Conservation (phyloP, 1,140 invertebrate genomes). For the Rhopalosiphum padi region DNA sequence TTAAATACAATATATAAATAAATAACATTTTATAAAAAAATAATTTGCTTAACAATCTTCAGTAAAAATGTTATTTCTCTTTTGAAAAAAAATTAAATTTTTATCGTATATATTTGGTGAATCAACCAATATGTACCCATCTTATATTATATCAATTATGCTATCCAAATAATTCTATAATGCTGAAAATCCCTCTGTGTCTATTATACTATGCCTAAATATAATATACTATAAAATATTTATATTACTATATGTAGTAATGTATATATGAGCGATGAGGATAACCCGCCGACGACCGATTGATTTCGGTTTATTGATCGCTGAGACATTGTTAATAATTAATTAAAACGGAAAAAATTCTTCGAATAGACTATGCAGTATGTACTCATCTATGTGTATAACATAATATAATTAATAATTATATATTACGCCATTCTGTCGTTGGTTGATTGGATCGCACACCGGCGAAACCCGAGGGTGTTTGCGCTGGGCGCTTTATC, state of each 20-base stretch:
- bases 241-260: too few species aligned
- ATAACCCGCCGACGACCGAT: neutral
- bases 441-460: constrained; percentile 7
- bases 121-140: neutral
- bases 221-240: too few species aligned
- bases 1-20: too few species aligned
- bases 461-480: neutral
- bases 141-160: too few species aligned
- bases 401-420: neutral
- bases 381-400: neutral
- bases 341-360: constrained; percentile 35
- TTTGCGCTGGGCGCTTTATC: neutral
- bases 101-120: neutral
- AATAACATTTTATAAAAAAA: too few species aligned
- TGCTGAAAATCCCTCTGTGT: too few species aligned
- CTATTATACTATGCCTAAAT: too few species aligned
- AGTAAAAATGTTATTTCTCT: too few species aligned
- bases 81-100: too few species aligned
- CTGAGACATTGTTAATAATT: constrained; percentile 24
- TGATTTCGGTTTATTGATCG: constrained; percentile 33
- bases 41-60: too few species aligned
- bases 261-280: neutral
- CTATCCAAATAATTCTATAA: too few species aligned
- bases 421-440: neutral
- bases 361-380: neutral